phyloP scores from a whole-genome alignment of 2,888 invertebrate genomes.

The Bedellia somnulentella region DNA sequence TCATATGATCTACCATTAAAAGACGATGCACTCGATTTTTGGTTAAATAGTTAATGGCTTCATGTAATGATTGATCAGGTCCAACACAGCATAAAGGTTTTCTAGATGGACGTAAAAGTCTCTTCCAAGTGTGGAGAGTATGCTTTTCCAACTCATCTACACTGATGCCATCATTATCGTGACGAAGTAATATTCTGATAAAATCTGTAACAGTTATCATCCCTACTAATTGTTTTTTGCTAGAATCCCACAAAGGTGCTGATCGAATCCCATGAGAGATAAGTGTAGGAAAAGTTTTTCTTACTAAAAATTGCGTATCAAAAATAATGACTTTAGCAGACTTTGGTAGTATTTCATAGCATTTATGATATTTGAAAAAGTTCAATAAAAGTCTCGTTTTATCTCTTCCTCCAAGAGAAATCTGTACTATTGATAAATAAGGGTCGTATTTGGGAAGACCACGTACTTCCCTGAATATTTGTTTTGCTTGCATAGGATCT shows the following conservation, averaged over 20 bases:
- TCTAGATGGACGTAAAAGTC: constrained; percentile 35
- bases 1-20: constrained; percentile 38
- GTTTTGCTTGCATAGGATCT: constrained; percentile 48
- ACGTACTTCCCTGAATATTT: constrained; percentile 47
- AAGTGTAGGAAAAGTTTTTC: constrained; percentile 49
- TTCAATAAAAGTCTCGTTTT: constrained; percentile 48
- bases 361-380: constrained; percentile 54
- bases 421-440: constrained; percentile 53
- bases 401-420: constrained; percentile 50
- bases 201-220: constrained; percentile 56
- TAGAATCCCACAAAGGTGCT: constrained; percentile 50
- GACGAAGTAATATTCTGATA: constrained; percentile 42
- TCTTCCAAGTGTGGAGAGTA: constrained; percentile 47
- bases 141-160: constrained; percentile 49
- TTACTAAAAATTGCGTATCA: constrained; percentile 49
- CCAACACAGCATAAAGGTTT: constrained; percentile 41
- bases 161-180: constrained; percentile 38
- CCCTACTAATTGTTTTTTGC: constrained; percentile 42
- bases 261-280: constrained; percentile 52
- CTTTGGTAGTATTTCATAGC: constrained; percentile 52
- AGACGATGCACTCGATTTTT: constrained; percentile 48
- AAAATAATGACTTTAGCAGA: constrained; percentile 55
- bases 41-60: constrained; percentile 44
- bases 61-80: constrained; percentile 48
- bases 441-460: constrained; percentile 52